Conservation (phyloP, 2,797 vertebrate species). For the Heteromormyrus szaboi region DNA sequence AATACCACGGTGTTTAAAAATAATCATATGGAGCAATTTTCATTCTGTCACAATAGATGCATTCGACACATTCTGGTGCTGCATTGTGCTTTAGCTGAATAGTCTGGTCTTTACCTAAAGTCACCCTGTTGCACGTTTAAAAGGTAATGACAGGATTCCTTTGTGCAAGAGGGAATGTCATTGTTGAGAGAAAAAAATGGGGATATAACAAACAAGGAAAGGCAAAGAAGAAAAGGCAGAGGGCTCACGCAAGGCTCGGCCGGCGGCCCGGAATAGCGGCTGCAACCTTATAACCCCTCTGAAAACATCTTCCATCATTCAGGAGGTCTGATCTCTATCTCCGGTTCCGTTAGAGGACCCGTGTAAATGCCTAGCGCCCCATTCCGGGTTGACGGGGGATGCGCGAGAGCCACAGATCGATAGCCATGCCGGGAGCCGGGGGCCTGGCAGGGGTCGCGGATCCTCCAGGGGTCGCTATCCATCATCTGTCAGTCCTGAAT, state of each 20-base stretch:
- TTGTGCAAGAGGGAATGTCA: background rate
- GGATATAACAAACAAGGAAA: constrained; percentile 3
- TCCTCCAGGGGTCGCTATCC: background rate
- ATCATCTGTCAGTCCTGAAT: background rate
- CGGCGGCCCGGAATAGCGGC: background rate
- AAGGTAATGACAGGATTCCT: constrained; percentile 16
- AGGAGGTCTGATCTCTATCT: background rate
- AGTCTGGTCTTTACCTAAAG: background rate
- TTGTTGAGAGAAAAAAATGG: constrained; percentile 10
- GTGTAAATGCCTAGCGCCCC: background rate
- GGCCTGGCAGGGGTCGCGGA: background rate
- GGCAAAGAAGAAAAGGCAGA: background rate
- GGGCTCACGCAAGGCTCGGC: background rate
- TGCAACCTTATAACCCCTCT: background rate
- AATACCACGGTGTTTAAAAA: constrained; percentile 8
- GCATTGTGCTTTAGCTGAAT: constrained; percentile 3
- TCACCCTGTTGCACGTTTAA: background rate
- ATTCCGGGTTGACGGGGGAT: background rate
- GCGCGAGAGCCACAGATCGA: background rate
- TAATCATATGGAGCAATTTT: constrained; percentile 15
- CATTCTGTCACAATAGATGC: constrained; percentile 10
- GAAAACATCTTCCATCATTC: background rate
- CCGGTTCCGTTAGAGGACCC: background rate
- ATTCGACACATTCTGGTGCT: background rate
- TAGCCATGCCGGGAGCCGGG: background rate